phyloP scores from a whole-genome alignment of 2,888 invertebrate species.

The Labia minor region DNA sequence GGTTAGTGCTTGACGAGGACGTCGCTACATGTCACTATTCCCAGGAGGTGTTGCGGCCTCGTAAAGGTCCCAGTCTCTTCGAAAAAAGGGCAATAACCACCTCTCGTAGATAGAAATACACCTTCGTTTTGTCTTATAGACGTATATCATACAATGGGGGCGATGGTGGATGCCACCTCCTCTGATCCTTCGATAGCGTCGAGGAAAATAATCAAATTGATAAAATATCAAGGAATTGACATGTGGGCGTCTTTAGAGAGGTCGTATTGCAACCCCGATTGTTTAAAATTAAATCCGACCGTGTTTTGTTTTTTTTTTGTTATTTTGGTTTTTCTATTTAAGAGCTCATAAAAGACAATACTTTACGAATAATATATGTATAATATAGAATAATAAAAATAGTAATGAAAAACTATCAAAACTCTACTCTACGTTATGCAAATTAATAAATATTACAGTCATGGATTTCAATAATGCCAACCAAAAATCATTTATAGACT shows the following conservation, averaged over 20 bases:
- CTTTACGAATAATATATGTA: too few relatives aligned
- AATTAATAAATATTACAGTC: too few relatives aligned
- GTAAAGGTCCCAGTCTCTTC: neutral
- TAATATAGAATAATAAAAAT: too few relatives aligned
- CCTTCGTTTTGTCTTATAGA: neutral
- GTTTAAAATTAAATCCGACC: too few relatives aligned
- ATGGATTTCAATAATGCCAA: too few relatives aligned
- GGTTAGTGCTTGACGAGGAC: slow-evolving; percentile 7
- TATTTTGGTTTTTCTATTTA: too few relatives aligned
- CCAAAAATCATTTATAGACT: too few relatives aligned
- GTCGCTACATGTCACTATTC: neutral
- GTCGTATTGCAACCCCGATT: too few relatives aligned
- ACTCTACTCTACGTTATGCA: too few relatives aligned
- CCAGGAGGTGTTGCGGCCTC: neutral
- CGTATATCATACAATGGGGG: neutral
- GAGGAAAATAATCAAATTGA: neutral
- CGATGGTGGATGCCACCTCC: neutral
- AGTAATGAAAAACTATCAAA: too few relatives aligned
- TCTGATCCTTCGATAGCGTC: neutral
- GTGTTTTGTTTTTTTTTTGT: too few relatives aligned
- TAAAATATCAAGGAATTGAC: neutral
- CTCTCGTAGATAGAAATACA: neutral
- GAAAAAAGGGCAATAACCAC: neutral
- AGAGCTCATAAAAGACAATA: too few relatives aligned
- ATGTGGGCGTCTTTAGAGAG: neutral